These are phyloP conservation scores for Cephalopterus ornatus DNA, from an alignment of 2,113 vertebrate species.

Conservation along the genomic window DNA sequence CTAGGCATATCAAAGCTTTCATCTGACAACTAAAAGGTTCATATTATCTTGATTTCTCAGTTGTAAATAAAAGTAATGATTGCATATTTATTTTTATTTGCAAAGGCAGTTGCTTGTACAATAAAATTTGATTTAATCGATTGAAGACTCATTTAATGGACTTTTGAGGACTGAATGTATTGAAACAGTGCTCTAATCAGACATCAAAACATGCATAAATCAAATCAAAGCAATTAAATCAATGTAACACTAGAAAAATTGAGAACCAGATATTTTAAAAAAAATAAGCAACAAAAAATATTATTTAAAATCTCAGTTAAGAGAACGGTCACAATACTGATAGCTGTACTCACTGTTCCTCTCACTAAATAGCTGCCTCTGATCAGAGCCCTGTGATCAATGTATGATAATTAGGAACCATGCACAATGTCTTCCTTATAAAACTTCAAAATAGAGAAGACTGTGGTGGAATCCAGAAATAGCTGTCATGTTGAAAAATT, in stretches of 20 bases:
- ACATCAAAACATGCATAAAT: constrained; percentile 53
- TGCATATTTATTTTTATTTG: constrained; percentile 57
- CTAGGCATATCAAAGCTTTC: constrained; percentile 7
- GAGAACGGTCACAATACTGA: neutral
- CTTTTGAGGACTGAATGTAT: constrained; percentile 23
- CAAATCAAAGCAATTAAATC: constrained; percentile 53
- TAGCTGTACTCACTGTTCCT: neutral
- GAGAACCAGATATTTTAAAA: neutral
- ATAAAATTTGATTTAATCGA: constrained; percentile 59
- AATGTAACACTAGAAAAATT: constrained; percentile 18
- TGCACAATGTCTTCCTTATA: neutral
- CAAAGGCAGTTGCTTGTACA: constrained; percentile 29
- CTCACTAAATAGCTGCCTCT: neutral
- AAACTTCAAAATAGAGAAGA: neutral
- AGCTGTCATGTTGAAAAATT: neutral
- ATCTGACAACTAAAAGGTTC: constrained; percentile 8
- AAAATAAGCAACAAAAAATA: neutral
- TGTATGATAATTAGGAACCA: neutral
- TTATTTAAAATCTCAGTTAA: neutral
- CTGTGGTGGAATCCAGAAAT: neutral
- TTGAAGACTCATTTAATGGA: constrained; percentile 49
- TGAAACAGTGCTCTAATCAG: constrained; percentile 43
- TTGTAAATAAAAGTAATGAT: constrained; percentile 55
- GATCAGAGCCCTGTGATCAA: neutral
- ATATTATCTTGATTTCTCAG: constrained; percentile 35